A percentile compares a stretch with the other conserved stretches of the same genome.
These are phyloP conservation scores for Drosophila insularis DNA, from an alignment of 1,140 invertebrate genomes.

Conservation along the genomic window DNA sequence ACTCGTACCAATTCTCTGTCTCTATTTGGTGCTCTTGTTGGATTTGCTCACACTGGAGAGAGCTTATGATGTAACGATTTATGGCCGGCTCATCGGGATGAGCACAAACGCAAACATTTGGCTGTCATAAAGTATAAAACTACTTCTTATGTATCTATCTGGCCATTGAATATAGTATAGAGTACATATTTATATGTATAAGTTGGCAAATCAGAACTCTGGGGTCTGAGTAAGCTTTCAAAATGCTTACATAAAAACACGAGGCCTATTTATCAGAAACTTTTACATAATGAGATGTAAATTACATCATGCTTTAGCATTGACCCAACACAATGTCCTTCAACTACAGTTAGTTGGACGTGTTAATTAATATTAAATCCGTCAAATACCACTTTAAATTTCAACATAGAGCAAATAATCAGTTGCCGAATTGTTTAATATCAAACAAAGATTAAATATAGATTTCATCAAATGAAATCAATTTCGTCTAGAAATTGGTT, in stretches of 20 bases:
- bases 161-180: too few relatives aligned
- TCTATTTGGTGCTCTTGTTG: background rate
- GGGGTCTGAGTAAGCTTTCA: background rate
- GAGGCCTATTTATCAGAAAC: background rate
- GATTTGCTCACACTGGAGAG: conserved; percentile 5
- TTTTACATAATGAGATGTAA: conserved; percentile 5
- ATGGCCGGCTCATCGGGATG: conserved; percentile 48
- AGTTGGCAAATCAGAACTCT: conserved; percentile 19
- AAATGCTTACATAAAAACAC: conserved; percentile 1
- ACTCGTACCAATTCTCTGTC: conserved; percentile 11
- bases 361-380: too few relatives aligned
- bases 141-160: conserved; percentile 27
- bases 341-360: too few relatives aligned
- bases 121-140: conserved; percentile 40
- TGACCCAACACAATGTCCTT: background rate
- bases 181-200: conserved; percentile 16
- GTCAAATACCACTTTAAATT: too few relatives aligned
- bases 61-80: conserved; percentile 65
- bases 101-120: conserved; percentile 48
- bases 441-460: background rate
- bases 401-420: background rate
- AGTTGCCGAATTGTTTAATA: background rate
- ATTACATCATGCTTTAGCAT: conserved; percentile 1
- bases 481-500: background rate
- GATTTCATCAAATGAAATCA: background rate